A percentile compares a stretch with the other conserved stretches of the same genome.
Conservation (phyloP, 53 echinoderm and acorn worm species). For the Actinopyga echinites region DNA sequence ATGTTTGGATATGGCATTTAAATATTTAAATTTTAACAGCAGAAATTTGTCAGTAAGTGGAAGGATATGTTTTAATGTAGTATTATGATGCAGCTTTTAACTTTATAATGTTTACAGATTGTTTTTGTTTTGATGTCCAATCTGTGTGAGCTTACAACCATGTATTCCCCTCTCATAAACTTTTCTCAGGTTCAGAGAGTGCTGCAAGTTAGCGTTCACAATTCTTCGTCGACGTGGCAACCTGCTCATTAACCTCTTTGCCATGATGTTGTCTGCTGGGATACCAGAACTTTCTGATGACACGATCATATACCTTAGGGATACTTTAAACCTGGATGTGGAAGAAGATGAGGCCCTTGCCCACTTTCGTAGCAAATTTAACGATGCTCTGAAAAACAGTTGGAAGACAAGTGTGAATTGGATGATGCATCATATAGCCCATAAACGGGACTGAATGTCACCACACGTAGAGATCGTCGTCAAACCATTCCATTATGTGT, state of each 20-base stretch:
- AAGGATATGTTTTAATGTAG: no score
- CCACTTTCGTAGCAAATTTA: conserved; percentile 89
- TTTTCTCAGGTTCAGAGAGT: conserved; percentile 71
- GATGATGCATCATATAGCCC: conserved; percentile 85
- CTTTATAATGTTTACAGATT: no score
- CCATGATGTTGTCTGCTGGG: conserved; percentile 98
- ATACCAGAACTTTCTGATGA: conserved; percentile 92
- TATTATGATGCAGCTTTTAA: no score
- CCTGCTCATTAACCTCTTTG: conserved; percentile 94
- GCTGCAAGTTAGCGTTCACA: conserved; percentile 85
- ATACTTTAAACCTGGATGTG: conserved; percentile 78
- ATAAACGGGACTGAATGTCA: conserved; percentile 37
- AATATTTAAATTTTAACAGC: no score
- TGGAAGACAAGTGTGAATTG: conserved; percentile 97
- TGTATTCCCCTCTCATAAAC: not conserved
- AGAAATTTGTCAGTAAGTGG: no score
- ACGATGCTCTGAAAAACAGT: conserved; percentile 91
- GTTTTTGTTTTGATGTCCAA: not conserved
- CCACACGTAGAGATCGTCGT: not conserved
- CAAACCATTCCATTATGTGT: not conserved
- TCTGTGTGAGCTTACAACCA: not conserved
- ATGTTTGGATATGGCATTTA: no score
- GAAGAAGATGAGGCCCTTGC: conserved; percentile 80
- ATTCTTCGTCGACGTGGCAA: conserved; percentile 88
- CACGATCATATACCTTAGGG: conserved; percentile 86